A percentile compares a stretch with the other conserved stretches of the same genome.
Conservation (phyloP, 2,888 invertebrate genomes). For the Hofmannophila pseudospretella region DNA sequence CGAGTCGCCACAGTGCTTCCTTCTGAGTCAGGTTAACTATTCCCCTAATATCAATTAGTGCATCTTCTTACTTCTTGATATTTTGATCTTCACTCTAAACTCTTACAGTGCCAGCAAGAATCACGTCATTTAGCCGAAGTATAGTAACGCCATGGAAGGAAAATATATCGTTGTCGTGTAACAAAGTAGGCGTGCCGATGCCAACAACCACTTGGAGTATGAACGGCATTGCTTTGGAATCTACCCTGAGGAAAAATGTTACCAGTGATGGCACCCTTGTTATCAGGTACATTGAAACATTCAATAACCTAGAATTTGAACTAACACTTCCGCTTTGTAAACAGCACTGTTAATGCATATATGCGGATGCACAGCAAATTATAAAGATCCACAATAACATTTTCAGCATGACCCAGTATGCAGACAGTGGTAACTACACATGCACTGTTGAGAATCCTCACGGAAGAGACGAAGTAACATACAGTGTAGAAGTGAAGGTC, state of each 20-base stretch:
- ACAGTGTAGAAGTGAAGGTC: slow-evolving; percentile 85
- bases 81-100: too few relatives aligned
- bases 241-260: slow-evolving; percentile 81
- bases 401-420: slow-evolving; percentile 81
- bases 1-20: slow-evolving; percentile 86
- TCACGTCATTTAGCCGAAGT: slow-evolving; percentile 90
- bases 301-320: neutral
- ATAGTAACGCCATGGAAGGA: slow-evolving; percentile 92
- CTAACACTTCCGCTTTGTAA: too few relatives aligned
- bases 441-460: slow-evolving; percentile 91
- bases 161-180: slow-evolving; percentile 88
- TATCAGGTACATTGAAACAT: slow-evolving; percentile 81
- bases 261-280: slow-evolving; percentile 84
- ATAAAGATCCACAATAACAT: too few relatives aligned
- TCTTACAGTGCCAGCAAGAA: slow-evolving; percentile 86
- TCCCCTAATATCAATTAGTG: too few relatives aligned
- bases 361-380: neutral
- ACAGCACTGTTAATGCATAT: slow-evolving; percentile 8
- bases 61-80: too few relatives aligned
- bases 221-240: slow-evolving; percentile 85
- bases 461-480: slow-evolving; percentile 90
- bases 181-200: slow-evolving; percentile 89
- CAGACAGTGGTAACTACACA: slow-evolving; percentile 93
- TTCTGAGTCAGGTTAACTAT: slow-evolving; percentile 78
- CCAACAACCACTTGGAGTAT: slow-evolving; percentile 89